A percentile compares a stretch with the other conserved stretches of the same genome.
These are phyloP conservation scores for Papilio protenor DNA, from an alignment of 2,888 invertebrate species.

Conservation along the genomic window DNA sequence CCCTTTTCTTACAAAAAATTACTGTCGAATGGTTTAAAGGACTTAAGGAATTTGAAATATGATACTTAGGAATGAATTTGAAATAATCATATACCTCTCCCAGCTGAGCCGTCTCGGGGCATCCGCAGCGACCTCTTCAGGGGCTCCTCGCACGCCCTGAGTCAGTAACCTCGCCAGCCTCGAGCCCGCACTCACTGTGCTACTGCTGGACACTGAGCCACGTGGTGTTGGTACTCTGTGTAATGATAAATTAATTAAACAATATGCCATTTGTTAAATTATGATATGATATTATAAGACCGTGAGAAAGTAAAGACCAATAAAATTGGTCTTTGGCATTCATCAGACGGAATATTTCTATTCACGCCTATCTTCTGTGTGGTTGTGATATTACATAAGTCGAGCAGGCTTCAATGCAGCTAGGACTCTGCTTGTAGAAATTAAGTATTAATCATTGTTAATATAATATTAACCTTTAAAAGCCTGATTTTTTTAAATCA, in stretches of 20 bases:
- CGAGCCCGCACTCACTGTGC: slow-evolving; percentile 67
- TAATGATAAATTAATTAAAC: slow-evolving; percentile 39
- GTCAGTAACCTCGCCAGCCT: slow-evolving; percentile 70
- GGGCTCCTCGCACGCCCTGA: slow-evolving; percentile 72
- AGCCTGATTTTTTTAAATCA: too few relatives aligned
- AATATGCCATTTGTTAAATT: not conserved
- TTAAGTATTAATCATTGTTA: too few relatives aligned
- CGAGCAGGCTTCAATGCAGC: too few relatives aligned
- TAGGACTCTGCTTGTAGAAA: too few relatives aligned
- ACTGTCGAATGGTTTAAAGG: too few relatives aligned
- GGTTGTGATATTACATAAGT: too few relatives aligned
- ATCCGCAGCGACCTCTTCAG: slow-evolving; percentile 73
- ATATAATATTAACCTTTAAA: too few relatives aligned
- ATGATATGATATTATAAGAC: not conserved
- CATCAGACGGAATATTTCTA: too few relatives aligned
- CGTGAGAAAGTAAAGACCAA: too few relatives aligned
- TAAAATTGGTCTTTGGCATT: too few relatives aligned
- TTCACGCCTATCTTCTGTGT: too few relatives aligned
- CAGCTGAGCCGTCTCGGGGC: slow-evolving; percentile 85
- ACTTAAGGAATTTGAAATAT: not conserved
- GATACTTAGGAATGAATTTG: not conserved
- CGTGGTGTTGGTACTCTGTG: slow-evolving; percentile 75
- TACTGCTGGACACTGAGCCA: slow-evolving; percentile 73
- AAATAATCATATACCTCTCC: slow-evolving; percentile 82
- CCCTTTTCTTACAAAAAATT: too few relatives aligned